A percentile compares a stretch with the other conserved stretches of the same genome.
Conservation (phyloP, 2,113 vertebrate genomes). For the Octodon degus region DNA sequence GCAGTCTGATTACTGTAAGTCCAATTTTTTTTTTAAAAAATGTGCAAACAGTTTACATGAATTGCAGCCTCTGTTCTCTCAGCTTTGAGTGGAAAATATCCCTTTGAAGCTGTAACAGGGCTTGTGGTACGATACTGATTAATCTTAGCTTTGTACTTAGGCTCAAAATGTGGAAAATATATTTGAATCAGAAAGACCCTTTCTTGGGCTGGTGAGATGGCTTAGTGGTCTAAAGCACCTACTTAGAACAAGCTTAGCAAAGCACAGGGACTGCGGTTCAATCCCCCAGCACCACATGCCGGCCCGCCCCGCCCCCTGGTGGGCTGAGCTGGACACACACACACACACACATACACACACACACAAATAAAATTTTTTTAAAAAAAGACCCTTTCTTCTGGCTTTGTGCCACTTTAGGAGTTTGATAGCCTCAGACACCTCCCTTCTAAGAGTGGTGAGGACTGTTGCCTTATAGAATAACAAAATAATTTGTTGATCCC, state of each 20-base stretch:
- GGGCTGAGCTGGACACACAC: no score
- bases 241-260: no score
- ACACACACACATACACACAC: no score
- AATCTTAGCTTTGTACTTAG: constrained; percentile 41
- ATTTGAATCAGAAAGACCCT: constrained; percentile 17
- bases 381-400: neutral
- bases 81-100: constrained; percentile 53
- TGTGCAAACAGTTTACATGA: constrained; percentile 44
- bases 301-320: no score
- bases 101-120: neutral
- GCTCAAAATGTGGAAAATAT: neutral
- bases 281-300: no score
- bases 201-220: neutral
- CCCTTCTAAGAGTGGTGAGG: neutral
- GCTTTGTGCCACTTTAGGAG: neutral
- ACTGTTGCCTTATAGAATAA: neutral
- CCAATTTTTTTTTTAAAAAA: neutral
- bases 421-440: neutral
- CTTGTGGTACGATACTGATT: neutral
- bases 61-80: constrained; percentile 24
- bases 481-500: neutral
- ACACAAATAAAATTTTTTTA: no score
- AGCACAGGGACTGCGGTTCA: no score
- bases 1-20: neutral
- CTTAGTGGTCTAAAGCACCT: no score